These are phyloP conservation scores for Seira ritae DNA, from an alignment of 2,888 invertebrate genomes.

Conservation along the genomic window DNA sequence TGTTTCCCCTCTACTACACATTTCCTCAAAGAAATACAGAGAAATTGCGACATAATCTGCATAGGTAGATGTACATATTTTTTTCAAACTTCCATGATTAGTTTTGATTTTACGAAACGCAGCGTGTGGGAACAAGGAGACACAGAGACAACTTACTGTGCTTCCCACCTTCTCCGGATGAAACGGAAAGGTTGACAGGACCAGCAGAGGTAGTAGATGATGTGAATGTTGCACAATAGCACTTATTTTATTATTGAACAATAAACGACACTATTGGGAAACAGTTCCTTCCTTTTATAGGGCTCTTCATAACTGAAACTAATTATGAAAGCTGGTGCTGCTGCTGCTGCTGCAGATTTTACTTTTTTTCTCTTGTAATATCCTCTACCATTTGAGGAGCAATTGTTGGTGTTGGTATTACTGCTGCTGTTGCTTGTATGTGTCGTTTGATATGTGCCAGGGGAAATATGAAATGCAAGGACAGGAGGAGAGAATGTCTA, in stretches of 20 bases:
- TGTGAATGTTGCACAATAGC: conserved; percentile 26
- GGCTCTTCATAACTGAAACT: conserved; percentile 48
- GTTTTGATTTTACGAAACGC: neutral
- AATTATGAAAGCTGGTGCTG: conserved; percentile 43
- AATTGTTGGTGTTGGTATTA: conserved; percentile 39
- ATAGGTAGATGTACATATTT: too few relatives aligned
- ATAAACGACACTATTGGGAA: conserved; percentile 59
- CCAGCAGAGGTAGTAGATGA: neutral
- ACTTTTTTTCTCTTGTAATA: neutral
- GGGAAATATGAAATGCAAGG: conserved; percentile 58
- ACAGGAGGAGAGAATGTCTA: too few relatives aligned
- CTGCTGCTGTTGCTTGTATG: conserved; percentile 5
- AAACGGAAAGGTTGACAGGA: neutral
- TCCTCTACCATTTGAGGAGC: neutral
- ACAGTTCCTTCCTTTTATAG: conserved; percentile 53
- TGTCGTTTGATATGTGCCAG: conserved; percentile 33
- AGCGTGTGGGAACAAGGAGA: neutral
- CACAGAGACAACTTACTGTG: too few relatives aligned
- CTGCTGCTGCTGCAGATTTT: conserved; percentile 19
- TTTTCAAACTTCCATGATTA: too few relatives aligned
- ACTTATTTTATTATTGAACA: conserved; percentile 50
- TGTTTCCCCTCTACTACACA: too few relatives aligned
- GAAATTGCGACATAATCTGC: too few relatives aligned
- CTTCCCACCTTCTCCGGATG: too few relatives aligned
- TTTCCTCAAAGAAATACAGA: too few relatives aligned